phyloP scores from a whole-genome alignment of 2,113 vertebrate species.

The Phalacrocorax carbo region DNA sequence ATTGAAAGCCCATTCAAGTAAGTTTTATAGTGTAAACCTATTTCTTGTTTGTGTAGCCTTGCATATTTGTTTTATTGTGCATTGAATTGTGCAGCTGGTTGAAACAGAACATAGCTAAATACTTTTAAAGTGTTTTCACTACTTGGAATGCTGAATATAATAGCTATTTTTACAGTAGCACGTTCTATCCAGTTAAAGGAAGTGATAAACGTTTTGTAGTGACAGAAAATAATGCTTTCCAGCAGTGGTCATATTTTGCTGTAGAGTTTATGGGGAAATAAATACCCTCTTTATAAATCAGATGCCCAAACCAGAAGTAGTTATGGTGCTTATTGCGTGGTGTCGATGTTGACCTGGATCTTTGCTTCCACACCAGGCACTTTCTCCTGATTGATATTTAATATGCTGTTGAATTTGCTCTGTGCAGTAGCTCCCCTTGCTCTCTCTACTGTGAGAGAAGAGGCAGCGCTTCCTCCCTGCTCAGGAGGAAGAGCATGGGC shows the following conservation, averaged over 20 bases:
- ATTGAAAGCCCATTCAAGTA: slow-evolving; percentile 99
- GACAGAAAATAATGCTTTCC: neutral
- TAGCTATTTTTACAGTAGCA: neutral
- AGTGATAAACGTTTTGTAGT: neutral
- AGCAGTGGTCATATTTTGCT: neutral
- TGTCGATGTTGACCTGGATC: neutral
- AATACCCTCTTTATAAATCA: neutral
- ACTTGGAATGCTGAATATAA: neutral
- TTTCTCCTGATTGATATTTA: neutral
- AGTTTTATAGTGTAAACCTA: slow-evolving; percentile 34
- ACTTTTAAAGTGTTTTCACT: neutral
- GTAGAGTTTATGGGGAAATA: neutral
- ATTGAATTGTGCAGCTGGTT: neutral
- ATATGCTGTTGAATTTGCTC: neutral
- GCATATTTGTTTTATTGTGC: no score
- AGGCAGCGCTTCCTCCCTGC: neutral
- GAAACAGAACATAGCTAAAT: neutral
- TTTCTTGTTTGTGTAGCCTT: neutral
- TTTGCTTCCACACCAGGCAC: neutral
- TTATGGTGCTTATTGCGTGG: neutral
- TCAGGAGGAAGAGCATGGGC: neutral
- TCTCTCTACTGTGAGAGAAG: neutral
- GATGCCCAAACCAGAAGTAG: neutral
- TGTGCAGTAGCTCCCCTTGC: neutral
- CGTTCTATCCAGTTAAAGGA: neutral